Percentiles rank a stretch among this genome's conserved stretches.
Conservation (phyloP, 1,140 invertebrate genomes). For the Pseudachorutes palmiensis region DNA sequence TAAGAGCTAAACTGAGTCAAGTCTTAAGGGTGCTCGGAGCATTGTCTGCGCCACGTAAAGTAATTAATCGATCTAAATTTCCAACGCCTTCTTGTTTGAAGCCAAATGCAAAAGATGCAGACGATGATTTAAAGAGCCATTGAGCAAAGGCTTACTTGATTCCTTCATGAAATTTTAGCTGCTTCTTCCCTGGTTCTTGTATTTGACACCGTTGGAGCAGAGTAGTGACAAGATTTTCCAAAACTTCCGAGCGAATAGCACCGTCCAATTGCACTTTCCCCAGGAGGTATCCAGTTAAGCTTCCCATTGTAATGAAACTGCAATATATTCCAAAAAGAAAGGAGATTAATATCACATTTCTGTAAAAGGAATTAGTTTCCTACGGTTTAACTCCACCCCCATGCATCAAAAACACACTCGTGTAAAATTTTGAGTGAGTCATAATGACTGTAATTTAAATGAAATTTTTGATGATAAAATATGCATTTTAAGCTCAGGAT, state of each 20-base stretch:
- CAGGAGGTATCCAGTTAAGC: conserved; percentile 35
- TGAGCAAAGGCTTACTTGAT: no score
- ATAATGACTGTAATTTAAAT: background rate
- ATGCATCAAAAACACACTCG: background rate
- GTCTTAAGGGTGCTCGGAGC: no score
- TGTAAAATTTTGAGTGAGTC: background rate
- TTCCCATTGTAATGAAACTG: conserved; percentile 22
- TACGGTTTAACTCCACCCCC: background rate
- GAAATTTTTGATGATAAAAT: background rate
- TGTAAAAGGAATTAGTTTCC: background rate
- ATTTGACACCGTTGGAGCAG: conserved; percentile 29
- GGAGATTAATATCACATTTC: background rate
- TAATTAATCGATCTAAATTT: no score
- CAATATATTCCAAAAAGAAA: background rate
- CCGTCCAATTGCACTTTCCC: conserved; percentile 38
- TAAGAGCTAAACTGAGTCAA: no score
- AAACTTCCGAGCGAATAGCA: conserved; percentile 34
- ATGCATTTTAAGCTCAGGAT: no score
- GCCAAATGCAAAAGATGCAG: no score
- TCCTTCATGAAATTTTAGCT: conserved; percentile 31
- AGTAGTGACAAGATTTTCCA: conserved; percentile 32
- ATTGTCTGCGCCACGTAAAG: no score
- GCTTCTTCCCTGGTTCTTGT: conserved; percentile 26
- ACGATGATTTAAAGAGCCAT: no score
- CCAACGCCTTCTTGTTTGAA: no score